Base-by-base conservation (phyloP, 1,140 invertebrate genomes). In the Drosophila suzukii region DNA sequence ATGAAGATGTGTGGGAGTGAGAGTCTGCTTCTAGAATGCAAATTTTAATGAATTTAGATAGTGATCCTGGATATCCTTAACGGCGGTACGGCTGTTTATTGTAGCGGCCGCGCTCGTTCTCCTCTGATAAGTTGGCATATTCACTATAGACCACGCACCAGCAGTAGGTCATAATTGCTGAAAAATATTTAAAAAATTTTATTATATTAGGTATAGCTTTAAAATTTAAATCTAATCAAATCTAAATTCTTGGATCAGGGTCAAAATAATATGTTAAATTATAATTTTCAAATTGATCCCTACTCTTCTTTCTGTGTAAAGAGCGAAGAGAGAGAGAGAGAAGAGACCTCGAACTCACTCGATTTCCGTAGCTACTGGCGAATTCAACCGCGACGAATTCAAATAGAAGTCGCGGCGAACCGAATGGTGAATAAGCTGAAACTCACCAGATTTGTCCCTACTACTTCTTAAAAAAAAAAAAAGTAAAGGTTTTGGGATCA, bases 61-160 rank as follows among this genome's bases (percentile, higher is more conserved):
- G 4, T 8, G 17, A 38, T 44, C 8, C 2, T 15, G 65, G 1
- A 24, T 24, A 13, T 50, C 8, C 46, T 50, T 93, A 94, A 91
- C 95, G 93, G 78, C 94, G 93, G 92, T 95, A 95, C 0, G 95
- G 95, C 62, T 94, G 94, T 86, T 95, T 95, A 66, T 93, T 93
- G 91, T 95, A 95, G 13, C 94, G 92, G 11, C 95, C 93, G 78
- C 94, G 91, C 81, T 95, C 93, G 84, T 94, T 94, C 92, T 96
- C 93, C 93, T 96, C 94, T 61, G 94, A 94, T 13, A 97, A 91
- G 71, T 96, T 94, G 68, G 95, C 93, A 82, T 96, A 97, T 84
- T 96, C 96, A 82, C 96, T 97, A 93, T 95, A 97, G 24, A 96
- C 95, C 32, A 97, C 96, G 51, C 95, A 93, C 96, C 96, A 97